These are phyloP conservation scores for Tamandua tetradactyla DNA, from an alignment of 2,797 vertebrate species.

Conservation along the genomic window DNA sequence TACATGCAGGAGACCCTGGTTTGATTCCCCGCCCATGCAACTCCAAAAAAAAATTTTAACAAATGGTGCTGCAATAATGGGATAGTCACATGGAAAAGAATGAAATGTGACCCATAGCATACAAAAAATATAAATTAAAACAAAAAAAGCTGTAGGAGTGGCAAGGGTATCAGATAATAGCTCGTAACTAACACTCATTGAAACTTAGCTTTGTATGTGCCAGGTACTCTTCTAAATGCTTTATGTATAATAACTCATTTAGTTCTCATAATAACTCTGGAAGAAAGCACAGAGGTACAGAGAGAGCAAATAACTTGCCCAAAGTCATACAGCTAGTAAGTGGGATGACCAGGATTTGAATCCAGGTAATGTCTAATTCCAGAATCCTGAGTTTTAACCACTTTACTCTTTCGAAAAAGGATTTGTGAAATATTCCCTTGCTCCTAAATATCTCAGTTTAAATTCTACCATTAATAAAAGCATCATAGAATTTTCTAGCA, in stretches of 20 bases:
- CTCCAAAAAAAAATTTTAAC: too few relatives aligned
- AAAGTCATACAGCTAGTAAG: neutral
- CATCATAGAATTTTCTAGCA: neutral
- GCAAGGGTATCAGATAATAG: neutral
- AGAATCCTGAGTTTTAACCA: constrained; percentile 40
- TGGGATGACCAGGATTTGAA: neutral
- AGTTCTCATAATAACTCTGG: neutral
- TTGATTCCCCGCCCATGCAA: too few relatives aligned
- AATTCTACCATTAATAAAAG: constrained; percentile 41
- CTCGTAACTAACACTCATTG: neutral
- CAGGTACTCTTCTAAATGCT: neutral
- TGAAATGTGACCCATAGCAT: too few relatives aligned
- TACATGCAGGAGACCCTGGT: too few relatives aligned
- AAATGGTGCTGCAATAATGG: too few relatives aligned
- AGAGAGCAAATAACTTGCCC: neutral
- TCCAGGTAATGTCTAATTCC: neutral
- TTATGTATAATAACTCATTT: neutral
- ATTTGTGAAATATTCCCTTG: constrained; percentile 9
- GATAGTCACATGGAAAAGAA: too few relatives aligned
- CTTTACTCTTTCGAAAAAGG: neutral
- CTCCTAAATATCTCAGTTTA: constrained; percentile 15
- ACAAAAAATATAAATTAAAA: too few relatives aligned
- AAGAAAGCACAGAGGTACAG: neutral
- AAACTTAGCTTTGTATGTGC: neutral
- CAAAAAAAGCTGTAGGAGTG: too few relatives aligned